These are phyloP conservation scores for Abscondita cerata DNA, from an alignment of 2,888 invertebrate species.

Conservation along the genomic window DNA sequence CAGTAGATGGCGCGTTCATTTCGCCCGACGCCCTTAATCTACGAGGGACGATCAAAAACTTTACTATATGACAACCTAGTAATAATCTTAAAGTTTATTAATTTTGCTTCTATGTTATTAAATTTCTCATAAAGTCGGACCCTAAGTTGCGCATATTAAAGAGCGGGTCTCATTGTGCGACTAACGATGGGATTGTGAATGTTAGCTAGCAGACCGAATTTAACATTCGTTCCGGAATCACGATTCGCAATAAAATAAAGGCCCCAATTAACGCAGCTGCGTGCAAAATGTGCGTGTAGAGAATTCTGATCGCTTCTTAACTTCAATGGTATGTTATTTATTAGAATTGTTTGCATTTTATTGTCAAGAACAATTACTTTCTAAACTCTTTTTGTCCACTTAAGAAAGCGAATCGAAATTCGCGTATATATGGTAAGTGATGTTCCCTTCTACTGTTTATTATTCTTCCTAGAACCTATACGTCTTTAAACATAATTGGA, in stretches of 20 bases:
- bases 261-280: conserved; percentile 52
- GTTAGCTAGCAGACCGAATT: conserved; percentile 36
- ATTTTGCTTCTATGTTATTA: conserved; percentile 47
- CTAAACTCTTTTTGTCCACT: conserved; percentile 5
- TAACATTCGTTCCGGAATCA: conserved; percentile 43
- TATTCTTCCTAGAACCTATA: neutral
- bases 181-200: conserved; percentile 45
- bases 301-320: conserved; percentile 45
- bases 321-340: conserved; percentile 30
- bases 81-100: conserved; percentile 36
- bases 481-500: conserved; percentile 1
- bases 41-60: conserved; percentile 23
- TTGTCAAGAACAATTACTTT: conserved; percentile 16
- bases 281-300: conserved; percentile 48
- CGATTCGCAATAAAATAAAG: conserved; percentile 51
- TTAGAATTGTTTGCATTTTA: conserved; percentile 33
- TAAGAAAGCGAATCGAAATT: neutral
- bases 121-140: conserved; percentile 50
- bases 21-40: no score
- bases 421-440: neutral
- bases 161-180: conserved; percentile 45
- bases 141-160: conserved; percentile 47
- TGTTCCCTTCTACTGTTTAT: neutral
- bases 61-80: conserved; percentile 22
- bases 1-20: no score